Percentiles rank a stretch among this genome's conserved stretches.
phyloP scores from a whole-genome alignment of 1,140 invertebrate genomes.

The Odontomachus brunneus region DNA sequence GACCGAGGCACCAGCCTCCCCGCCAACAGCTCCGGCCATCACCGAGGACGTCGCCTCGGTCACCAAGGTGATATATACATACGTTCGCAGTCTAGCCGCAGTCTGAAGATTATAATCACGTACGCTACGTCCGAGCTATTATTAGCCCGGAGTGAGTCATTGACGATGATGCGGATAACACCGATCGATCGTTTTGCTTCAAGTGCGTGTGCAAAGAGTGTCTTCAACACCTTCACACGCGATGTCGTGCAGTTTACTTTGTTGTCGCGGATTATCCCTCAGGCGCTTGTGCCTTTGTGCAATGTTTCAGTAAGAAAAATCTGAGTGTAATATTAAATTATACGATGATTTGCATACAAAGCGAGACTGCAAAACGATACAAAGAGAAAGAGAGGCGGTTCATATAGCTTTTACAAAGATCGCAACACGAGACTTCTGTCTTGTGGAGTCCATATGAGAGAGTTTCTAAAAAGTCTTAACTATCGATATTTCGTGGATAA shows the following conservation, averaged over 20 bases:
- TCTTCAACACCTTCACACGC: background rate
- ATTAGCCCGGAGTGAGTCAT: conserved; percentile 54
- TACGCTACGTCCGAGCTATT: conserved; percentile 37
- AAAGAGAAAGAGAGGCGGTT: background rate
- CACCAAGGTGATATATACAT: conserved; percentile 78
- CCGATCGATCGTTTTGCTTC: conserved; percentile 31
- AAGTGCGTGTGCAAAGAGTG: background rate
- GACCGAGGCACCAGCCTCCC: conserved; percentile 72
- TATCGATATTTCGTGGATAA: background rate
- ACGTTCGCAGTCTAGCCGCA: conserved; percentile 41
- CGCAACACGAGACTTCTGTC: background rate
- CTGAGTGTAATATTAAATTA: too few relatives aligned
- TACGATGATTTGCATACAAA: too few relatives aligned
- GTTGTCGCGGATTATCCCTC: background rate
- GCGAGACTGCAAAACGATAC: background rate
- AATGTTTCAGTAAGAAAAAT: too few relatives aligned
- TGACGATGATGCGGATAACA: conserved; percentile 44
- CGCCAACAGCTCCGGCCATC: conserved; percentile 79
- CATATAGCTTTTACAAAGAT: background rate
- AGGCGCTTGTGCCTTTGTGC: too few relatives aligned
- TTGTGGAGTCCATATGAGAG: background rate
- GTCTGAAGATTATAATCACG: conserved; percentile 59
- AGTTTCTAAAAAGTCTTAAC: background rate
- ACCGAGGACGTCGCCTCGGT: conserved; percentile 84
- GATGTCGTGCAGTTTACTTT: conserved; percentile 16